Conservation (phyloP, 2,888 invertebrate species). For the Cyclophora punctaria region DNA sequence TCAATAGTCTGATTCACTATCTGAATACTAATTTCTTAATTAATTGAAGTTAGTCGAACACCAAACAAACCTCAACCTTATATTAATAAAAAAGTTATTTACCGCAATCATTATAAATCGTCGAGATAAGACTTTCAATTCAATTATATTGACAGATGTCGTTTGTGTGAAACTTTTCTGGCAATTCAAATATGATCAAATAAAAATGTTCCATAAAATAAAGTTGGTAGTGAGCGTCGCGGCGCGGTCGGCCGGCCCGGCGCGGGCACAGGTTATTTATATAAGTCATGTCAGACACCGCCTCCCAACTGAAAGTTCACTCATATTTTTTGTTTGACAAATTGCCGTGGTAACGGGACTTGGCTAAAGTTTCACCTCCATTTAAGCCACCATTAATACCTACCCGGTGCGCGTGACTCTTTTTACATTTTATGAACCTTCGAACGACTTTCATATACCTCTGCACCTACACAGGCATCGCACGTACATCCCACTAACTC, state of each 20-base stretch:
- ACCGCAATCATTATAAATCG: no score
- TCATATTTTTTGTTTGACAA: slow-evolving; percentile 72
- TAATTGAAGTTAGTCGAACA: no score
- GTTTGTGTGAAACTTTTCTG: slow-evolving; percentile 21
- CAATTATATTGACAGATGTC: slow-evolving; percentile 14
- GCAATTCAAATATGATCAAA: slow-evolving; percentile 29
- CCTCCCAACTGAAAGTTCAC: slow-evolving; percentile 58
- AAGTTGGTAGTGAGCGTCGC: slow-evolving; percentile 41
- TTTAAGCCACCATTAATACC: slow-evolving; percentile 61
- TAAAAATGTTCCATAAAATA: slow-evolving; percentile 38
- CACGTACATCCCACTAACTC: no score
- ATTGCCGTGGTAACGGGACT: slow-evolving; percentile 66
- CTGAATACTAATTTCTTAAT: no score
- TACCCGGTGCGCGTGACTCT: slow-evolving; percentile 43
- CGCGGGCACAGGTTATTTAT: slow-evolving; percentile 51
- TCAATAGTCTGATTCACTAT: no score
- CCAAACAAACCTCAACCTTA: no score
- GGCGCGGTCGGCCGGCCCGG: slow-evolving; percentile 23
- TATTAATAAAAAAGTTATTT: no score
- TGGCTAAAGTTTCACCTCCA: slow-evolving; percentile 67
- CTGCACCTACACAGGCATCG: background rate
- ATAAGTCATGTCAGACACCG: slow-evolving; percentile 62
- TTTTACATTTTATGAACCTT: slow-evolving; percentile 38
- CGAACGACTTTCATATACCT: slow-evolving; percentile 14
- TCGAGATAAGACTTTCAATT: background rate